Evolutionary conservation across 2,113 vertebrate species (phyloP), one percentile per base, ranked within the genome.

Genomic region (Epinephelus cyanopodus): DNA sequence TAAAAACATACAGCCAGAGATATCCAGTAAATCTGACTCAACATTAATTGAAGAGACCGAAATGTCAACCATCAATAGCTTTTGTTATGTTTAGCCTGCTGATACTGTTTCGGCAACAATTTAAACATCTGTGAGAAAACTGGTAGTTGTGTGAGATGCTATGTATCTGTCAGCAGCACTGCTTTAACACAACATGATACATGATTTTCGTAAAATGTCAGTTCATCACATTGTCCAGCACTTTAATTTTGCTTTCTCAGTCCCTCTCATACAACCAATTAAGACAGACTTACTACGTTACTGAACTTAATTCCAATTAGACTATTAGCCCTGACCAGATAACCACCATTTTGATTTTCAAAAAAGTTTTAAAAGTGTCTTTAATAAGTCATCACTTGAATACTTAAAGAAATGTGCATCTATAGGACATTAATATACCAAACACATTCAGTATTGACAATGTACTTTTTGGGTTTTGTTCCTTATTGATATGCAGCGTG

Each of bases 401-500:
- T 37, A 37, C 33, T 1, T 6, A 7, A 6, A 37, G 6, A 6
- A 7, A 37, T 37, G 6, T 37, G 1, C 33, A 6, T 37, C 33
- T 37, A 37, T 37, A 37, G 33, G 0, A 37, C 5, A 37, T 6
- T 6, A 37, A 37, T 37, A 37, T 7, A 7, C 6, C 1, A 37
- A 37, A 1, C 33, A 37, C 0, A 23, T 14, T n/a, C 25, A 11
- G 11, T 10, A 11, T 0, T 0, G 3, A 21, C 1, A 53, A 1
- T 60, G 13, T 29, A 9, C 7, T 57, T 23, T 3, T 0, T 25
- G 3, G 1, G 6, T 6, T 37, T 7, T 3, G 21, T 11, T 71
- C 5, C 0, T 3, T 4, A 5, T 1, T 47, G 1, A 29, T 33
- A 39, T 18, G 33, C 57, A 39, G 0, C 3, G 0, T 3, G 2